Percentiles rank a stretch among this genome's conserved stretches.
Conservation (phyloP, 2,888 invertebrate species). For the Trissolcus japonicus region DNA sequence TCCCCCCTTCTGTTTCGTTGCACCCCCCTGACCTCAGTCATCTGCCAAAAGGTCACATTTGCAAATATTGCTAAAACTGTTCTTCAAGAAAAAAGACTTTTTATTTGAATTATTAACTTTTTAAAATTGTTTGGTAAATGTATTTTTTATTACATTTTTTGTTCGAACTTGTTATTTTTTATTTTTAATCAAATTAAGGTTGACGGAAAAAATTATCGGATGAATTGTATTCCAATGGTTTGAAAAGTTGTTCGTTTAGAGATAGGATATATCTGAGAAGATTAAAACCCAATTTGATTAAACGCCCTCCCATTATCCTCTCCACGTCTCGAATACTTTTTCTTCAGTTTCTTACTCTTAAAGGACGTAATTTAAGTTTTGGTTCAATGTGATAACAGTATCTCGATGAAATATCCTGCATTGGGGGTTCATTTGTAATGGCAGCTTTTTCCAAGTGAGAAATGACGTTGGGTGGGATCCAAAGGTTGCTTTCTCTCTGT, state of each 20-base stretch:
- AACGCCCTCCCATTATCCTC: slow-evolving; percentile 19
- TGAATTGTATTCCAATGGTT: no score
- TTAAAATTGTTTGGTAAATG: not conserved
- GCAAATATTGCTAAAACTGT: slow-evolving; percentile 26
- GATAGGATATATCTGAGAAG: not conserved
- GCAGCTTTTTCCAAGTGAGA: slow-evolving; percentile 9
- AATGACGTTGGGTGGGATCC: slow-evolving; percentile 7
- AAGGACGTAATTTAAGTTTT: slow-evolving; percentile 38
- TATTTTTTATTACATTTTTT: no score
- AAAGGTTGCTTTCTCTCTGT: not conserved
- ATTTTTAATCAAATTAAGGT: no score
- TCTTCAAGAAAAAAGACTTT: slow-evolving; percentile 19
- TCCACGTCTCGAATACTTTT: slow-evolving; percentile 13
- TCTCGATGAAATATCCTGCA: slow-evolving; percentile 32
- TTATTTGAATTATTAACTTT: slow-evolving; percentile 2
- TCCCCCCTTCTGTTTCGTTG: not conserved
- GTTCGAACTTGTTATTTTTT: no score
- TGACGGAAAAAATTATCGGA: no score
- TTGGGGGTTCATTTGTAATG: slow-evolving; percentile 26
- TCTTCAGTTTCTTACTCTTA: slow-evolving; percentile 6
- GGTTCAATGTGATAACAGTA: slow-evolving; percentile 34
- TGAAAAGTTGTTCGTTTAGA: no score
- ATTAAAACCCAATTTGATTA: slow-evolving; percentile 24
- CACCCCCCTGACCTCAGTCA: slow-evolving; percentile 8
- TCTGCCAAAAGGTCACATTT: slow-evolving; percentile 38